These are phyloP conservation scores for Agrypnus murinus DNA, from an alignment of 2,888 invertebrate genomes.

Conservation along the genomic window DNA sequence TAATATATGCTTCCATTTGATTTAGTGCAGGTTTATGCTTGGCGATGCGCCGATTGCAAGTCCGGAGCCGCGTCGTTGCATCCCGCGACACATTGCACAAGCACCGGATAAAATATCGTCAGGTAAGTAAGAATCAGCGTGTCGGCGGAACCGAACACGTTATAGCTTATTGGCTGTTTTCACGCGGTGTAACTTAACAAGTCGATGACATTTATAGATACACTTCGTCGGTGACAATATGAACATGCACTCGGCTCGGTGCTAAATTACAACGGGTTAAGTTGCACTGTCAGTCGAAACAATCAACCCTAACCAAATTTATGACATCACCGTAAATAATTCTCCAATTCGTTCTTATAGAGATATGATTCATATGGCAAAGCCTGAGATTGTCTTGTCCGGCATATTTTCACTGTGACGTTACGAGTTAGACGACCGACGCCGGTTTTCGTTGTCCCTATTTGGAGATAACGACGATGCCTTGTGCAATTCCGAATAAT, in stretches of 20 bases:
- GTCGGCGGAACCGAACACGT: conserved; percentile 54
- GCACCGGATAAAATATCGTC: conserved; percentile 46
- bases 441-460: conserved; percentile 47
- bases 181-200: conserved; percentile 60
- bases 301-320: conserved; percentile 60
- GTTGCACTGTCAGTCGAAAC: conserved; percentile 57
- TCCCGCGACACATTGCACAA: conserved; percentile 39
- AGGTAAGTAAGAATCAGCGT: conserved; percentile 55
- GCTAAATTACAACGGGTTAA: conserved; percentile 56
- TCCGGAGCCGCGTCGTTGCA: conserved; percentile 34
- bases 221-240: conserved; percentile 54
- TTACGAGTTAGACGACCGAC: conserved; percentile 42
- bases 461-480: conserved; percentile 49
- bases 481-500: conserved; percentile 32
- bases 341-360: conserved; percentile 49
- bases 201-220: conserved; percentile 62
- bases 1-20: conserved; percentile 57
- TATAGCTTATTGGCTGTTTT: conserved; percentile 58
- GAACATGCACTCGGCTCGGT: conserved; percentile 51
- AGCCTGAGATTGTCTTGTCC: conserved; percentile 42
- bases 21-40: conserved; percentile 55
- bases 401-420: conserved; percentile 53
- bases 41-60: conserved; percentile 52
- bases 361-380: conserved; percentile 53
- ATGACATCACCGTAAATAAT: conserved; percentile 61